Conservation (phyloP, 2,797 vertebrate genomes). For the Clamator glandarius region DNA sequence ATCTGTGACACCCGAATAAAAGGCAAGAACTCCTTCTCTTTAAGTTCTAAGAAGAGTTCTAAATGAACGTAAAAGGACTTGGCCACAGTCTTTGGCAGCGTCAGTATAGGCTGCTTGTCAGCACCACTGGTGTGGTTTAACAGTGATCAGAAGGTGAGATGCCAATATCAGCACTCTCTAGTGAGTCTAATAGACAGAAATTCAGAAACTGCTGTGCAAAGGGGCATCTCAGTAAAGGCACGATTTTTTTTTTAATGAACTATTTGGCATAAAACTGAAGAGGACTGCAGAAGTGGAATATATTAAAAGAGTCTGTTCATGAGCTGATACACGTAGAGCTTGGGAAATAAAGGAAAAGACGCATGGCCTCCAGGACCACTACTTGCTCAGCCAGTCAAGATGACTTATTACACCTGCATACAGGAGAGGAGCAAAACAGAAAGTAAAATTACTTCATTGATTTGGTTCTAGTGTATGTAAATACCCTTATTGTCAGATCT, state of each 20-base stretch:
- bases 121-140: neutral
- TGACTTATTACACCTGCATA: slow-evolving; percentile 67
- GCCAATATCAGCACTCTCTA: neutral
- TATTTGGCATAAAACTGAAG: neutral
- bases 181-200: neutral
- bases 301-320: neutral
- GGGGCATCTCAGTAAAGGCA: neutral
- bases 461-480: slow-evolving; percentile 70
- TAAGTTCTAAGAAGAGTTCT: neutral
- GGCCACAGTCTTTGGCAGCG: neutral
- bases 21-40: neutral
- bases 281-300: neutral
- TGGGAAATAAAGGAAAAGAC: neutral
- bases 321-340: neutral
- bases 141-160: neutral
- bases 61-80: neutral
- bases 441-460: slow-evolving; percentile 75
- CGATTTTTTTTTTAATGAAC: neutral
- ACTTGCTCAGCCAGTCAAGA: slow-evolving; percentile 51
- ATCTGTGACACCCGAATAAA: neutral
- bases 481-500: slow-evolving; percentile 72
- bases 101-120: neutral
- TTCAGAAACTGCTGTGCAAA: neutral
- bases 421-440: slow-evolving; percentile 53
- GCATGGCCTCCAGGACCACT: neutral